phyloP scores from a whole-genome alignment of 2,113 vertebrate genomes.

The Addax nasomaculatus region DNA sequence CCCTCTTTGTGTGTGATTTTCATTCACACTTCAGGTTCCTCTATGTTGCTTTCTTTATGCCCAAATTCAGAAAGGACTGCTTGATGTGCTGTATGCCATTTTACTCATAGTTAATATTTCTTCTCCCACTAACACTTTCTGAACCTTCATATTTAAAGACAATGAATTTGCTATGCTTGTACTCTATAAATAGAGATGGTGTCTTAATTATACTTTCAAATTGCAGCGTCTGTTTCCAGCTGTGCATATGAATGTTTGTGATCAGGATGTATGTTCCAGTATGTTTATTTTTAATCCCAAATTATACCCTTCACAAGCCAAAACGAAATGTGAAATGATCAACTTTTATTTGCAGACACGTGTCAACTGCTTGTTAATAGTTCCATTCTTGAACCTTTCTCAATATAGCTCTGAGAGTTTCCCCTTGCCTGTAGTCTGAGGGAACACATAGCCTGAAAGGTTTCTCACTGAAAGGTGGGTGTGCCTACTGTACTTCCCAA shows the following conservation, averaged over 20 bases:
- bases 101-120: conserved; percentile 54
- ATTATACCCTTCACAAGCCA: conserved; percentile 59
- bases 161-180: conserved; percentile 74
- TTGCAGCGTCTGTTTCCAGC: conserved; percentile 69
- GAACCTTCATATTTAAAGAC: conserved; percentile 69
- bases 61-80: neutral
- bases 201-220: conserved; percentile 76
- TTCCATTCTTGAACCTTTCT: conserved; percentile 12
- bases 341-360: conserved; percentile 54
- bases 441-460: neutral
- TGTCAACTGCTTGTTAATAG: conserved; percentile 51
- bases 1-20: conserved; percentile 49
- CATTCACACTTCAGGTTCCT: conserved; percentile 19
- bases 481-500: conserved; percentile 60
- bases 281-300: conserved; percentile 72
- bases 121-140: conserved; percentile 36
- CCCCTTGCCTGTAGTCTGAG: neutral
- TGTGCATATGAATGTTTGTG: conserved; percentile 68
- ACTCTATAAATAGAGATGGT: conserved; percentile 76
- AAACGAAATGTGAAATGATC: conserved; percentile 61
- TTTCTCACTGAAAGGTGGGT: conserved; percentile 46
- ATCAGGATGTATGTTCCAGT: conserved; percentile 57
- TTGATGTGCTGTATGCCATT: conserved; percentile 38
- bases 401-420: conserved; percentile 48
- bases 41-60: conserved; percentile 11